Evolutionary conservation across 2,888 invertebrate genomes (phyloP).

Genomic region (Ennomos quercinarius): DNA sequence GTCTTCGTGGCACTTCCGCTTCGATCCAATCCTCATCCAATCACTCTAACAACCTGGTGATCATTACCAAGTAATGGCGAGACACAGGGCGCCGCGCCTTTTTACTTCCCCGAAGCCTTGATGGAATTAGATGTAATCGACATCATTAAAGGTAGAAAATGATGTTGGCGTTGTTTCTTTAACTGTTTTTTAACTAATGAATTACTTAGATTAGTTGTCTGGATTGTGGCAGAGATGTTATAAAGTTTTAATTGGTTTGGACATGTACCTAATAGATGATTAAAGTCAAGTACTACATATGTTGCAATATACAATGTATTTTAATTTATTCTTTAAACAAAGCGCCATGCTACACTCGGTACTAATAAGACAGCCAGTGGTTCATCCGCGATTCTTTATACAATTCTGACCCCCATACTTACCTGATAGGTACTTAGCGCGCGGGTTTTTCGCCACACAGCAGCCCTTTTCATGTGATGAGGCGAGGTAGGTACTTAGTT

Average conservation of each 20-base stretch:
- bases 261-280: background rate
- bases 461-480: too few relatives aligned
- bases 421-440: too few relatives aligned
- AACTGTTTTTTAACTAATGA: slow-evolving; percentile 7
- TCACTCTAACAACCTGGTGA: slow-evolving; percentile 30
- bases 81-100: slow-evolving; percentile 47
- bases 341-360: too few relatives aligned
- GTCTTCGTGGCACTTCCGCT: slow-evolving; percentile 33
- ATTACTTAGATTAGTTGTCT: slow-evolving; percentile 1
- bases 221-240: slow-evolving; percentile 2
- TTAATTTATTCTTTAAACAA: too few relatives aligned
- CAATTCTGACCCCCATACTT: too few relatives aligned
- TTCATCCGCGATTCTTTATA: too few relatives aligned
- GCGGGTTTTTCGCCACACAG: too few relatives aligned
- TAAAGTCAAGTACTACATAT: background rate
- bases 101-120: slow-evolving; percentile 47
- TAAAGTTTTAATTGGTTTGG: background rate
- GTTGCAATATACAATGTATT: too few relatives aligned
- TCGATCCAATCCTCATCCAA: slow-evolving; percentile 23
- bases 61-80: slow-evolving; percentile 19
- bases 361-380: too few relatives aligned
- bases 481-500: too few relatives aligned
- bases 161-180: slow-evolving; percentile 1
- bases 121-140: slow-evolving; percentile 58
- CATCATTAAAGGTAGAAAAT: slow-evolving; percentile 41